Base-by-base conservation (phyloP, 2,797 vertebrate species). In the Silurus aristotelis region DNA sequence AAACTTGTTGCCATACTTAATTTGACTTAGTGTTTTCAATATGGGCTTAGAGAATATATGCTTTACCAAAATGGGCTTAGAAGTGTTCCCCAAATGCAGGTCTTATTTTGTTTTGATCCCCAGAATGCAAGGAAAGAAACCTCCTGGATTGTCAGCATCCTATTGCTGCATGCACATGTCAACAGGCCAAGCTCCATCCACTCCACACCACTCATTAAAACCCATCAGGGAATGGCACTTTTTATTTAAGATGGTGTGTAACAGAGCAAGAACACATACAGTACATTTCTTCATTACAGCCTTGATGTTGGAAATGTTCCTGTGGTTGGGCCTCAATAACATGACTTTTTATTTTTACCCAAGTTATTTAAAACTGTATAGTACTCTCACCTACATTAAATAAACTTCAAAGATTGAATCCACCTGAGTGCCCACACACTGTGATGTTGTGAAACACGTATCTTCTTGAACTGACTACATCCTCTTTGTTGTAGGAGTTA, bases 1-100 rank as follows among this genome's bases (percentile, higher is more conserved):
- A 92, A 92, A 91, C 82, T 80, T 64, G 85, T 89, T 90, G 88
- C 84, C 78, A 87, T 89, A 79, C 75, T 92, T 92, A 90, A 92
- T 92, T 89, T 88, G 86, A 77, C 82, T 27, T 91, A 90, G 92
- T 92, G 89, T 88, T 91, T 92, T 88, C 88, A 87, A 80, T 87
- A 66, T 52, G 64, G 89, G 66, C 66, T 88, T 89, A 83, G 89
- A 88, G 87, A 85, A 78, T 85, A 79, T 89, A 88, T 75, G 72
- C 8, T 14, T 87, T 75, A 60, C 81, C 68, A 78, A 89, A 87
- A 86, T n/a, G 10, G 80, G 67, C 73, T 87, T 87, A 89, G 75
- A 89, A 89, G 87, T 85, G 17, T 15, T 85, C 63, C 70, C 71
- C 48, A 10, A 52, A 52, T n/a, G 46, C 61, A 67, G 83, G 63